phyloP scores from a whole-genome alignment of 2,888 invertebrate species.

The Pinctada fucata region DNA sequence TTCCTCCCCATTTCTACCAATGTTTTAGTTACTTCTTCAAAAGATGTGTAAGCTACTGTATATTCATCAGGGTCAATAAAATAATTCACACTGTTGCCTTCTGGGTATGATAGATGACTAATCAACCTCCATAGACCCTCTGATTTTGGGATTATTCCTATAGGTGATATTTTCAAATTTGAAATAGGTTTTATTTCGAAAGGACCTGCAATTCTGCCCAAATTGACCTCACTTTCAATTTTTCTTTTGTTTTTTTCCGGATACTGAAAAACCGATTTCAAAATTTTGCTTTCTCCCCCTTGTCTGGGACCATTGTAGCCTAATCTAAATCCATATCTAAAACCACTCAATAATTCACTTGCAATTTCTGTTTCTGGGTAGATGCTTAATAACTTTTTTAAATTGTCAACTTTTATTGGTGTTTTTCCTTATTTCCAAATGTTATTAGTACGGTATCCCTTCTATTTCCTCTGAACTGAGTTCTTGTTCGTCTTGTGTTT shows the following conservation, averaged over 20 bases:
- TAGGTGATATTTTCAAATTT: background rate
- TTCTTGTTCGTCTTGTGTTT: no score
- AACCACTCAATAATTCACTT: no score
- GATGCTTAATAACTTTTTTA: background rate
- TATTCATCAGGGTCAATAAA: conserved; percentile 15
- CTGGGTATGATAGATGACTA: background rate
- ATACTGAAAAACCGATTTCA: background rate
- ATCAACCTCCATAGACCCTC: conserved; percentile 8
- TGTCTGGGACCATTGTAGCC: no score
- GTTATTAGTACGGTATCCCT: no score
- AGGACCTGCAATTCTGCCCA: background rate
- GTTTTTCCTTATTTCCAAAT: no score
- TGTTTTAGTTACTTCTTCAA: conserved; percentile 8
- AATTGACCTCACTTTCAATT: background rate
- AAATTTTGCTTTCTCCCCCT: background rate
- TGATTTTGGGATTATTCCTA: conserved; percentile 4
- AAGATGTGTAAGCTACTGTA: conserved; percentile 14
- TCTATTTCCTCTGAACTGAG: no score
- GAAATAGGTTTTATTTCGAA: background rate
- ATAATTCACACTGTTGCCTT: background rate
- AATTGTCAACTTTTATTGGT: background rate
- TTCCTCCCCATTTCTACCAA: background rate
- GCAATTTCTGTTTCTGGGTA: background rate
- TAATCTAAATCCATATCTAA: background rate
- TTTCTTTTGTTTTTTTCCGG: background rate